Conservation (phyloP, 2,113 vertebrate genomes). For the Rhinoderma darwinii region DNA sequence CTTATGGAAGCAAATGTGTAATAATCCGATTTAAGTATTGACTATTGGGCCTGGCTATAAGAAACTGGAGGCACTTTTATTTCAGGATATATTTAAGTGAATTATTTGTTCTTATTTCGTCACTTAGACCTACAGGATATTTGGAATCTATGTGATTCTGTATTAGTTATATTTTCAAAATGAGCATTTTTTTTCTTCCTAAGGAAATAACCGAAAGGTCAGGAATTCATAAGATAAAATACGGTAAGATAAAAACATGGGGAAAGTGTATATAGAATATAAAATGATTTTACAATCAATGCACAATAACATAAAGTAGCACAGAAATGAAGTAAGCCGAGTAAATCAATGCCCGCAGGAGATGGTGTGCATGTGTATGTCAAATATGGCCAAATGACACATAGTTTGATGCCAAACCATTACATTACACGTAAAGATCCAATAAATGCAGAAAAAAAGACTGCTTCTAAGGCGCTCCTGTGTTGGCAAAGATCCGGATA, state of each 20-base stretch:
- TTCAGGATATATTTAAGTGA: background rate
- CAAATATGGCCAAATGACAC: background rate
- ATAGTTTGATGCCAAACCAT: too few species aligned
- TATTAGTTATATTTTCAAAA: background rate
- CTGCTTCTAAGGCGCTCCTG: too few species aligned
- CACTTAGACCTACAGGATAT: background rate
- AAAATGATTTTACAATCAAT: background rate
- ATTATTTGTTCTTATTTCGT: background rate
- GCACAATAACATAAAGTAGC: background rate
- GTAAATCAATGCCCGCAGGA: background rate
- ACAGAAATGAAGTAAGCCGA: background rate
- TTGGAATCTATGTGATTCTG: background rate
- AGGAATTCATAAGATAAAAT: background rate
- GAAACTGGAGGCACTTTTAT: background rate
- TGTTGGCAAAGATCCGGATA: too few species aligned
- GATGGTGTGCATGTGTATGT: background rate
- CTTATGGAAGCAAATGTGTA: background rate
- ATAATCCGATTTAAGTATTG: slow-evolving; percentile 23
- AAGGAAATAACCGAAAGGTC: background rate
- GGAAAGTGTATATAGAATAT: background rate
- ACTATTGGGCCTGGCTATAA: background rate
- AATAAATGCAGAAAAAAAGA: too few species aligned
- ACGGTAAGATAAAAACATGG: background rate
- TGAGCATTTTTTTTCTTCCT: background rate
- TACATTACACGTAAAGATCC: too few species aligned